These are phyloP conservation scores for Rissa tridactyla DNA, from an alignment of 2,113 vertebrate genomes.

Conservation along the genomic window DNA sequence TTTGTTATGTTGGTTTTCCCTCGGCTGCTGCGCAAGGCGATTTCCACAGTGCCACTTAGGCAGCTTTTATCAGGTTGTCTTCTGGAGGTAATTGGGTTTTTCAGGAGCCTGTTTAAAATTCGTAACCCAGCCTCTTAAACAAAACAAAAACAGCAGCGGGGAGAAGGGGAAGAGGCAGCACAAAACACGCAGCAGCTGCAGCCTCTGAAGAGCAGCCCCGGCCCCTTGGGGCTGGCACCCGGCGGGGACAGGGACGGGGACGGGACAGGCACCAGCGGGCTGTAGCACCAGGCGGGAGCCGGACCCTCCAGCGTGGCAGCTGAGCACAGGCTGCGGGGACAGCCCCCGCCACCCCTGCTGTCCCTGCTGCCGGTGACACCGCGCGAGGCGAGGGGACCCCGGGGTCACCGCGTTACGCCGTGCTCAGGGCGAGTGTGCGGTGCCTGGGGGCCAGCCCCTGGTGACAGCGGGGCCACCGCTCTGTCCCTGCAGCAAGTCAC, in stretches of 20 bases:
- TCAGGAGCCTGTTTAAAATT: constrained; percentile 54
- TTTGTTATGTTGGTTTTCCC: constrained; percentile 69
- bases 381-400: accelerated
- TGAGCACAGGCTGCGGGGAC: neutral
- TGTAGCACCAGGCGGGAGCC: neutral
- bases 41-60: constrained; percentile 60
- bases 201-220: neutral
- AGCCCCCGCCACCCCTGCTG: neutral
- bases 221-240: neutral
- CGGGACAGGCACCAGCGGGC: neutral
- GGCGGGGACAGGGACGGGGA: neutral
- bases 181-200: constrained; percentile 25
- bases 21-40: constrained; percentile 53
- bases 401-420: accelerated
- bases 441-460: neutral
- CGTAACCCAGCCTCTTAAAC: constrained; percentile 37
- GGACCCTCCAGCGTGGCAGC: neutral
- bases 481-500: neutral
- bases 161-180: constrained; percentile 31
- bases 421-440: accelerated
- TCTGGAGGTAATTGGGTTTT: constrained; percentile 66
- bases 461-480: accelerated
- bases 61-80: constrained; percentile 60
- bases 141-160: constrained; percentile 47
- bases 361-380: accelerated